Percentiles rank a stretch among this genome's conserved stretches.
Evolutionary conservation across 2,797 vertebrate genomes (phyloP).

Genomic region (Simalia tracyae): DNA sequence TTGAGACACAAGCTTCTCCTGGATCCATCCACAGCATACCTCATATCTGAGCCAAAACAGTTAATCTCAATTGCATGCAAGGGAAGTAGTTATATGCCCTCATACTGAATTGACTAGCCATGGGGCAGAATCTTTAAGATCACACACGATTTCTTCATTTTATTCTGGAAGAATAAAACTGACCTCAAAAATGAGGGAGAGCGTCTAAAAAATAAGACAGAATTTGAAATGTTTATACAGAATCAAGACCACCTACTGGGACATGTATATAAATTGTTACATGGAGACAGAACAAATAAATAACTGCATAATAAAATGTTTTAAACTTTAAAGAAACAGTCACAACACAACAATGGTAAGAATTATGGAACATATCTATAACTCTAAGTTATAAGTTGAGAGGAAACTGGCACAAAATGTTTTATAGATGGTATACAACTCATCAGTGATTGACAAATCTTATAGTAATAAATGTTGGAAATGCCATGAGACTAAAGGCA

Average conservation of each 20-base stretch:
- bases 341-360: background rate
- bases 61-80: background rate
- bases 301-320: background rate
- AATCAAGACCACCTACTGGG: background rate
- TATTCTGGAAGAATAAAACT: background rate
- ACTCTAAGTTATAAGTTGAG: background rate
- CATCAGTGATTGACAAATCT: background rate
- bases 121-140: background rate
- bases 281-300: background rate
- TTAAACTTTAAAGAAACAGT: background rate
- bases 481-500: background rate
- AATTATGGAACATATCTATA: background rate
- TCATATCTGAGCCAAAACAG: background rate
- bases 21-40: background rate
- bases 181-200: background rate
- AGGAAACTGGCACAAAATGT: background rate
- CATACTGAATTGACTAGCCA: background rate
- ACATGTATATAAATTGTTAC: background rate
- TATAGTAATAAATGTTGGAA: background rate
- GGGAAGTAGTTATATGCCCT: background rate
- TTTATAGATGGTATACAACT: background rate
- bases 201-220: background rate
- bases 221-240: background rate
- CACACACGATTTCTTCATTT: background rate
- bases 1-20: background rate